Conservation (phyloP, 2,888 invertebrate genomes). For the Tanypteryx hageni region DNA sequence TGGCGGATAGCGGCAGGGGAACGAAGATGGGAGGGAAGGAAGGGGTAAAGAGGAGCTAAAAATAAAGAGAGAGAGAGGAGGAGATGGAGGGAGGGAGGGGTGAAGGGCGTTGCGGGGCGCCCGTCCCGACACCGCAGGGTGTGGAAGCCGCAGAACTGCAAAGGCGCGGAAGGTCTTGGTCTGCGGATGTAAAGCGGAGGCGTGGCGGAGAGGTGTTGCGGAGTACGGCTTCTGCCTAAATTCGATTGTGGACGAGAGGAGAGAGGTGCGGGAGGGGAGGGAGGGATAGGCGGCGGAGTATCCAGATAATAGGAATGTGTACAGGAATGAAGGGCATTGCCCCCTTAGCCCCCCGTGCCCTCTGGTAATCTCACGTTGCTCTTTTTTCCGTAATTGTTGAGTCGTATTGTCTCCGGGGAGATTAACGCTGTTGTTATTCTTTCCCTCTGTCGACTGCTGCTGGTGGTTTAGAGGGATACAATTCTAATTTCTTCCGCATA, state of each 20-base stretch:
- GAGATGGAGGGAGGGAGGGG: not conserved
- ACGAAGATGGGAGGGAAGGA: too few relatives aligned
- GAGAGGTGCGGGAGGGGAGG: not conserved
- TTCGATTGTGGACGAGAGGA: slow-evolving; percentile 6
- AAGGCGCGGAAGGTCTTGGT: slow-evolving; percentile 26
- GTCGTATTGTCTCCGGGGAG: not conserved
- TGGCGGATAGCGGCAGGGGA: too few relatives aligned
- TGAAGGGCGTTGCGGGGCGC: not conserved
- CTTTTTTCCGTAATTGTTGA: not conserved
- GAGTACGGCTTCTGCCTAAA: not conserved
- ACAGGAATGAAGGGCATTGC: not conserved
- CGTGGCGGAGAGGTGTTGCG: slow-evolving; percentile 5
- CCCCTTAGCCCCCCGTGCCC: not conserved
- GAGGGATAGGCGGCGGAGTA: too few relatives aligned
- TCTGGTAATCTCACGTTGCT: not conserved
- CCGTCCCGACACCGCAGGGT: not conserved
- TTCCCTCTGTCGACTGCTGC: not conserved
- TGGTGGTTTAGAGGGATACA: not conserved
- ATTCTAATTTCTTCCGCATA: too few relatives aligned
- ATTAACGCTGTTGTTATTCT: not conserved
- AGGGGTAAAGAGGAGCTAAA: too few relatives aligned
- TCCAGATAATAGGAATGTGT: not conserved
- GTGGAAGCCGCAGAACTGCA: slow-evolving; percentile 27
- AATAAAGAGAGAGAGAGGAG: not conserved
- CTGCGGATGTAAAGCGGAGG: not conserved